phyloP scores from a whole-genome alignment of 1,140 invertebrate genomes.

The Nautilus pompilius region DNA sequence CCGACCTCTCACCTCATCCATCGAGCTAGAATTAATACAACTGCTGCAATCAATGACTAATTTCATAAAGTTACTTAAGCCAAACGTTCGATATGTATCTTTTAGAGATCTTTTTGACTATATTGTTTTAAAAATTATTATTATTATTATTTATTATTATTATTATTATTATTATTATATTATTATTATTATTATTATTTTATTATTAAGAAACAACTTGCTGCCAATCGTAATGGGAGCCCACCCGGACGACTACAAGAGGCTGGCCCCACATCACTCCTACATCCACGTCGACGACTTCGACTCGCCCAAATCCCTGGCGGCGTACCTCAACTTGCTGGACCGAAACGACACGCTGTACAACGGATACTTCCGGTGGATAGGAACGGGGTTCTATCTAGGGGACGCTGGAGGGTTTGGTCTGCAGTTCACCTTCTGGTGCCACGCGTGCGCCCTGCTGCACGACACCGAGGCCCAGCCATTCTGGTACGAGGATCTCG shows the following conservation, averaged over 20 bases:
- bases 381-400: no score
- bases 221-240: constrained; percentile 61
- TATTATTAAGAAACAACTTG: constrained; percentile 42
- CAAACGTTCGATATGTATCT: no score
- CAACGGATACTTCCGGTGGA: constrained; percentile 55
- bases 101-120: no score
- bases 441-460: constrained; percentile 76
- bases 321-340: constrained; percentile 75
- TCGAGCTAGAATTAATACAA: no score
- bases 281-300: constrained; percentile 96
- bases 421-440: constrained; percentile 76
- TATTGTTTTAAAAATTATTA: no score
- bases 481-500: constrained; percentile 2
- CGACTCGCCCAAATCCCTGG: constrained; percentile 79
- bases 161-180: no score
- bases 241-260: constrained; percentile 55
- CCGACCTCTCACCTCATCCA: no score
- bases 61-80: no score
- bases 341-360: constrained; percentile 49
- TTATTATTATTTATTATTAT: no score
- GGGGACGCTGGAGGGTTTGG: constrained; percentile 37
- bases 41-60: no score
- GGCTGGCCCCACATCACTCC: constrained; percentile 65
- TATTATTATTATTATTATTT: no score
- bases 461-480: constrained; percentile 35